Base-by-base conservation (phyloP, 2,113 vertebrate genomes). In the Choloepus hoffmanni region DNA sequence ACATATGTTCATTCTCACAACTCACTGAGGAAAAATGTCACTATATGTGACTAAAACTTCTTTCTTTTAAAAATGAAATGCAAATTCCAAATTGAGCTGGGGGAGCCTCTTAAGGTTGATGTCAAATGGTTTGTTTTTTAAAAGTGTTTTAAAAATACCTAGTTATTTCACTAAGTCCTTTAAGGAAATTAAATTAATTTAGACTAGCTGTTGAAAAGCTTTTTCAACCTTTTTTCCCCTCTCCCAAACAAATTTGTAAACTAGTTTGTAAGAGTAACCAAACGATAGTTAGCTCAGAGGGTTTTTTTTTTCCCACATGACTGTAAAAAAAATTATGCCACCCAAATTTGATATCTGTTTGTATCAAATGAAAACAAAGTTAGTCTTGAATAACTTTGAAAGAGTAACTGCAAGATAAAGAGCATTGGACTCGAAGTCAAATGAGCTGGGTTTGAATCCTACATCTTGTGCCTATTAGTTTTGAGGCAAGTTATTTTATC, bases 1-100 rank as follows among this genome's bases (percentile, higher is more conserved):
- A 88, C n/a, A 43, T 70, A 26, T 74, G 74, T 55, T 26, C 96
- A 89, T 96, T 91, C 79, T 97, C 81, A 96, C 45, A 96, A 88
- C 18, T 96, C 74, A 88, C 70, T 90, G 72, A 79, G 91, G 53
- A 63, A 67, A 68, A 89, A 72, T 93, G 30, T 81, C 33, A 43
- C 28, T 91, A 14, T 58, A 5, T 89, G 63, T 89, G 76, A 88
- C 16, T 62, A 68, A 84, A 76, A 62, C 28, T 1, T 7, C 30
- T 95, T 81, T 79, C 73, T 95, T 95, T 93, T 10, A 77, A 89
- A 96, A 94, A 45, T 76, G 36, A 82, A 85, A 74, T 82, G 21
- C 14, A 83, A 40, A 55, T 89, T 23, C 26, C 73, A 90, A 1
- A 83, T 89, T 95, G 77, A 19, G 55, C 19, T 85, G 33, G 26